These are phyloP conservation scores for Netelia melanura DNA, from an alignment of 2,888 invertebrate species.

Conservation along the genomic window DNA sequence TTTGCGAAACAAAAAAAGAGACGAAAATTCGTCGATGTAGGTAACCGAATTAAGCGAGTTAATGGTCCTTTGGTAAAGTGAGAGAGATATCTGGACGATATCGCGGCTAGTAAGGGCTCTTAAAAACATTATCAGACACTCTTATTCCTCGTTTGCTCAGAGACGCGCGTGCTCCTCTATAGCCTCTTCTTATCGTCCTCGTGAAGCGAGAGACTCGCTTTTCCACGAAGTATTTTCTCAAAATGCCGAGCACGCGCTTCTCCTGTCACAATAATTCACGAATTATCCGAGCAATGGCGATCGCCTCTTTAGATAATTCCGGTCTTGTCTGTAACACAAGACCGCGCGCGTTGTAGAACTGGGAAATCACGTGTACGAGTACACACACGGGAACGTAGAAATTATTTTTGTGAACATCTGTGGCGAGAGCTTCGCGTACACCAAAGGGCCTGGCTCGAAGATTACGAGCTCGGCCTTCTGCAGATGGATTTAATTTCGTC, in stretches of 20 bases:
- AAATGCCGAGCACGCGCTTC: slow-evolving; percentile 44
- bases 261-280: slow-evolving; percentile 72
- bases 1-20: too few relatives aligned
- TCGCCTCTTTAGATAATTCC: slow-evolving; percentile 69
- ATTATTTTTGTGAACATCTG: slow-evolving; percentile 57
- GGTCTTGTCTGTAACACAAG: slow-evolving; percentile 30
- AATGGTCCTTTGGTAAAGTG: too few relatives aligned
- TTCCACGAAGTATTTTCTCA: slow-evolving; percentile 39
- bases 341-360: not conserved
- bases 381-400: slow-evolving; percentile 23
- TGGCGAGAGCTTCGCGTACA: slow-evolving; percentile 17
- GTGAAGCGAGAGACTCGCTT: slow-evolving; percentile 24
- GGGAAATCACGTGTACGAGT: slow-evolving; percentile 9
- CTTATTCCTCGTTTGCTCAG: slow-evolving; percentile 25
- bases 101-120: not conserved
- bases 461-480: slow-evolving; percentile 15
- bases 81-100: not conserved
- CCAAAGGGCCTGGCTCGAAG: slow-evolving; percentile 1
- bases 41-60: too few relatives aligned
- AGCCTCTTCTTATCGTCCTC: slow-evolving; percentile 47
- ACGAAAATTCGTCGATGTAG: too few relatives aligned
- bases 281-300: slow-evolving; percentile 70
- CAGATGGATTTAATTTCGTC: slow-evolving; percentile 57
- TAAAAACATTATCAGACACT: slow-evolving; percentile 42
- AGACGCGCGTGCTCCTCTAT: slow-evolving; percentile 54